Evolutionary conservation across 2,113 vertebrate genomes (phyloP).

Genomic region (Silurus glanis): DNA sequence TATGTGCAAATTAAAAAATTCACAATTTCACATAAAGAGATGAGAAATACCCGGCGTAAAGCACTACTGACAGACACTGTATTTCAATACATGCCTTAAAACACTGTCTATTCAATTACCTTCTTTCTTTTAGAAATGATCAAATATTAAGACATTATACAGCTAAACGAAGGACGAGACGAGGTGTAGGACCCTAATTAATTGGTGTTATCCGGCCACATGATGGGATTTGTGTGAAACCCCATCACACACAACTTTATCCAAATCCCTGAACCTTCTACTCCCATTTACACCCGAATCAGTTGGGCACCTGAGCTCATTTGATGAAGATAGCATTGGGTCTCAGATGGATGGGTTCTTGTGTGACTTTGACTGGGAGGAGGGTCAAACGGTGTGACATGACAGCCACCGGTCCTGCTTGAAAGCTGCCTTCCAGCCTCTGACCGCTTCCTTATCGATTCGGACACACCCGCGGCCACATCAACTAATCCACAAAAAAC

Average conservation of each 20-base stretch:
- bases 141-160: not conserved
- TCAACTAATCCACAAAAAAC: slow-evolving; percentile 83
- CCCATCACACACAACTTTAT: not conserved
- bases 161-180: not conserved
- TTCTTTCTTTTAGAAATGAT: not conserved
- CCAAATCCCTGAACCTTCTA: not conserved
- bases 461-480: slow-evolving; percentile 79
- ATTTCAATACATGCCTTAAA: not conserved
- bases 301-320: slow-evolving; percentile 8
- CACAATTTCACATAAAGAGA: not conserved
- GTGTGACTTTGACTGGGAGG: slow-evolving; percentile 37
- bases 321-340: slow-evolving; percentile 39
- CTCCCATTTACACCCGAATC: slow-evolving; percentile 3
- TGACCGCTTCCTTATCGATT: slow-evolving; percentile 80
- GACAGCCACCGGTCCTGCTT: slow-evolving; percentile 63
- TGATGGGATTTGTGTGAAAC: not conserved
- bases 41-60: not conserved
- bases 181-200: not conserved
- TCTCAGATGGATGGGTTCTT: slow-evolving; percentile 37
- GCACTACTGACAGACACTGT: slow-evolving; percentile 17
- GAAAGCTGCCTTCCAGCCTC: slow-evolving; percentile 72
- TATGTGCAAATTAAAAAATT: slow-evolving; percentile 2
- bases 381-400: slow-evolving; percentile 40
- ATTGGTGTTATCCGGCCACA: not conserved
- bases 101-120: not conserved